These are phyloP conservation scores for Camelus dromedarius DNA, from an alignment of 2,113 vertebrate species.

Conservation along the genomic window DNA sequence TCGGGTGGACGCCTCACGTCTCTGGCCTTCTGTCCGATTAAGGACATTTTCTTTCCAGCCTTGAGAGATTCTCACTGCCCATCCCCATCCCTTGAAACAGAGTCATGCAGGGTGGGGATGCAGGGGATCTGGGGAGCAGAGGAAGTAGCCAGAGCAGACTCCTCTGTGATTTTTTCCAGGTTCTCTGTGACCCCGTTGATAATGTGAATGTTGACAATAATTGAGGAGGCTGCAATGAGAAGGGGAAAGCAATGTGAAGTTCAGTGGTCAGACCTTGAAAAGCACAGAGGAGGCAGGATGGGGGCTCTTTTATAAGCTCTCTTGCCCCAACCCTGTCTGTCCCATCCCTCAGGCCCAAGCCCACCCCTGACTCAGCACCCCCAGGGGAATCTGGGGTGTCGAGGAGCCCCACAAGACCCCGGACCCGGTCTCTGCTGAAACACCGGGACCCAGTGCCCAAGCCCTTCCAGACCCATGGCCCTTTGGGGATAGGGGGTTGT, in stretches of 20 bases:
- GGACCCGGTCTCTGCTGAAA: not conserved
- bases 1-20: rapidly evolving
- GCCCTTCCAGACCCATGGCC: not conserved
- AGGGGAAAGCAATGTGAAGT: too few species aligned
- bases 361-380: too few species aligned
- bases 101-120: not conserved
- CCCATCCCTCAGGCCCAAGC: too few species aligned
- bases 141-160: not conserved
- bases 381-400: not conserved
- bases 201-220: not conserved
- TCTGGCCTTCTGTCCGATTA: not conserved
- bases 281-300: rapidly evolving
- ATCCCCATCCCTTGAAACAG: too few species aligned
- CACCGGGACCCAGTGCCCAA: too few species aligned
- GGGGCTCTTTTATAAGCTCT: not conserved
- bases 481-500: not conserved
- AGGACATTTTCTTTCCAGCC: not conserved
- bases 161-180: not conserved
- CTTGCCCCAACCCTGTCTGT: rapidly evolving
- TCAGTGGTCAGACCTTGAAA: not conserved
- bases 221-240: not conserved
- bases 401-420: not conserved
- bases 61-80: not conserved
- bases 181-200: not conserved
- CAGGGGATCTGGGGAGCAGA: not conserved